Base-by-base conservation (phyloP, 1,140 invertebrate genomes). In the Temnothorax curvispinosus region DNA sequence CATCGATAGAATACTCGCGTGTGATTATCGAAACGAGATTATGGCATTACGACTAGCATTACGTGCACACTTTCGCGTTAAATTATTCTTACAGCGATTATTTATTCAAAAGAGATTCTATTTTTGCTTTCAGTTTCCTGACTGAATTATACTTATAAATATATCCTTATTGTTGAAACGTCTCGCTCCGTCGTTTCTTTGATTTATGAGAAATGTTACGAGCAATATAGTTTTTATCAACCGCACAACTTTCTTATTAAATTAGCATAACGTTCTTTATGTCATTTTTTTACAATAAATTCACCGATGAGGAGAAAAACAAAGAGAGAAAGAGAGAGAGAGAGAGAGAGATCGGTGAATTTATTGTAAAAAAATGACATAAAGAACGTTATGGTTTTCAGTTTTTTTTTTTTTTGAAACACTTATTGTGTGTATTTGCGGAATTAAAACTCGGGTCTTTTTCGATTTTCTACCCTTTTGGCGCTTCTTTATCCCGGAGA, bases 171-270 rank as follows among this genome's bases (percentile, higher is more conserved):
- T 67, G 44, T 56, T 27, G 21, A 54, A 41, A n/a, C 65, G 3
- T 35, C 7, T 9, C 27, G 13, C 41, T 58, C 9, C 80, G 54
- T 44, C 52, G 41, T 72, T 82, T 74, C 27, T 72, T 82, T 82
- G 38, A 60, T 74, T 82, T 74, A 82, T 18, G 67, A 72, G 80
- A 72, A 71, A 58, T 44, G 52, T 44, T 82, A 35, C 35, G 44
- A n/a, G 27, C 41, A 74, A 72, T 58, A 82, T 60, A 18, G 18
- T 82, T 82, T 58, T 74, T 74, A 82, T 82, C 52, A 80, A 69
- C 35, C 11, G 27, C 18, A 18, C 38, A 62, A 84, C 3, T 77
- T 82, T 77, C 47, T 77, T 75, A 85, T 85, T 82, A 82, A 85
- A 75, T 77, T 77, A 75, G 58, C 74, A 75, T 74, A 84, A 84